phyloP scores from a whole-genome alignment of 2,888 invertebrate species.

The Leptura quadrifasciata region DNA sequence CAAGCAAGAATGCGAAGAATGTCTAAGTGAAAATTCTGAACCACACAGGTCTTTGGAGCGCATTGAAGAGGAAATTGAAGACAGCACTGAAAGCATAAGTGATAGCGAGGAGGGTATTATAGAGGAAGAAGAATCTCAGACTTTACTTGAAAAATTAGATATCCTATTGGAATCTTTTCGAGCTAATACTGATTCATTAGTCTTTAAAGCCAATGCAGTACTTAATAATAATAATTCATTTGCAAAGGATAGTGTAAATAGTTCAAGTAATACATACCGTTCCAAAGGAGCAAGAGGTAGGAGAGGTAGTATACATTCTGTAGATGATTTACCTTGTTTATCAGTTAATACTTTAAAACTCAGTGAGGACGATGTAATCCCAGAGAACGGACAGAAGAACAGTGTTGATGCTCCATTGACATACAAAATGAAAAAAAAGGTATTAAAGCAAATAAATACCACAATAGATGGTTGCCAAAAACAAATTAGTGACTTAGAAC shows the following conservation, averaged over 20 bases:
- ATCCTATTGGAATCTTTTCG: conserved; percentile 84
- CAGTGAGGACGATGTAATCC: conserved; percentile 59
- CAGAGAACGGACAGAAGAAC: conserved; percentile 56
- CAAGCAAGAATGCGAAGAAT: conserved; percentile 92
- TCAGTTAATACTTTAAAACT: conserved; percentile 59
- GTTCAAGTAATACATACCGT: conserved; percentile 67
- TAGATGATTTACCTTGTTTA: conserved; percentile 65
- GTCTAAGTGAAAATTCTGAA: conserved; percentile 78
- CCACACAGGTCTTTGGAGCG: conserved; percentile 75
- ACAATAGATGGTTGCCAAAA: conserved; percentile 67
- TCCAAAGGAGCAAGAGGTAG: conserved; percentile 69
- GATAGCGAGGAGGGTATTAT: conserved; percentile 70
- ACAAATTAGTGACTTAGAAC: conserved; percentile 82
- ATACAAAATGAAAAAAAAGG: conserved; percentile 66
- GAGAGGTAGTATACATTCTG: conserved; percentile 71
- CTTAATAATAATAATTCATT: conserved; percentile 54
- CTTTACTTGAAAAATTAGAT: conserved; percentile 83
- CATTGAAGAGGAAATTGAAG: conserved; percentile 75
- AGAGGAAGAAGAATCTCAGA: conserved; percentile 79
- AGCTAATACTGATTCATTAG: conserved; percentile 81
- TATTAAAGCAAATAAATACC: conserved; percentile 67
- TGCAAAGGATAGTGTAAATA: conserved; percentile 66
- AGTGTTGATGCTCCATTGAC: conserved; percentile 54
- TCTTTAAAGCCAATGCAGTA: conserved; percentile 72
- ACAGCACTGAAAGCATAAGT: conserved; percentile 59